Percentiles rank a stretch among this genome's conserved stretches.
These are phyloP conservation scores for Portevinia maculata DNA, from an alignment of 2,888 invertebrate genomes.

Conservation along the genomic window DNA sequence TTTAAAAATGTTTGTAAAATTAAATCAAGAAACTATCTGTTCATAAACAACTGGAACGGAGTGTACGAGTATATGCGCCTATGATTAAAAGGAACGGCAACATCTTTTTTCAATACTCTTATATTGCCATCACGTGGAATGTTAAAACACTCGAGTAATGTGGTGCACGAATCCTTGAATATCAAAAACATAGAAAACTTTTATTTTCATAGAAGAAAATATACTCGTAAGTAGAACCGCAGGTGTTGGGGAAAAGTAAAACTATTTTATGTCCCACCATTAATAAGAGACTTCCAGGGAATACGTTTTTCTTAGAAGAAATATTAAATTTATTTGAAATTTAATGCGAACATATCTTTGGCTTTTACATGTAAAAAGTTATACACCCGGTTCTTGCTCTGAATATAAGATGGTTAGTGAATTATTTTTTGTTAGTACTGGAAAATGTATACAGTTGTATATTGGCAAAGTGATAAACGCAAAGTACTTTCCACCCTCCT, in stretches of 20 bases:
- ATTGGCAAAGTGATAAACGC: no score
- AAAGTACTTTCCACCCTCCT: background rate
- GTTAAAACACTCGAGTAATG: conserved; percentile 3
- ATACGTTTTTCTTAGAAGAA: conserved; percentile 6
- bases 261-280: conserved; percentile 7
- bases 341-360: background rate
- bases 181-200: conserved; percentile 11
- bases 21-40: no score
- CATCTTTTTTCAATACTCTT: conserved; percentile 3
- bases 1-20: no score
- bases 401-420: background rate
- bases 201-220: conserved; percentile 20
- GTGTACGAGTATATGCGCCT: conserved; percentile 5
- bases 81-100: conserved; percentile 38
- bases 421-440: background rate
- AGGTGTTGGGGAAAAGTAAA: conserved; percentile 32
- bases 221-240: background rate
- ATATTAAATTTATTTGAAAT: background rate
- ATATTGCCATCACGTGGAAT: conserved; percentile 25
- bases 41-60: no score
- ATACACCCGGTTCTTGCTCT: background rate
- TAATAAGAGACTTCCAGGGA: background rate
- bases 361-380: background rate
- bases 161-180: conserved; percentile 14
- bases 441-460: background rate